Percentiles rank a stretch among this genome's conserved stretches.
Evolutionary conservation across 2,888 invertebrate genomes (phyloP).

Genomic region (Thera britannica): DNA sequence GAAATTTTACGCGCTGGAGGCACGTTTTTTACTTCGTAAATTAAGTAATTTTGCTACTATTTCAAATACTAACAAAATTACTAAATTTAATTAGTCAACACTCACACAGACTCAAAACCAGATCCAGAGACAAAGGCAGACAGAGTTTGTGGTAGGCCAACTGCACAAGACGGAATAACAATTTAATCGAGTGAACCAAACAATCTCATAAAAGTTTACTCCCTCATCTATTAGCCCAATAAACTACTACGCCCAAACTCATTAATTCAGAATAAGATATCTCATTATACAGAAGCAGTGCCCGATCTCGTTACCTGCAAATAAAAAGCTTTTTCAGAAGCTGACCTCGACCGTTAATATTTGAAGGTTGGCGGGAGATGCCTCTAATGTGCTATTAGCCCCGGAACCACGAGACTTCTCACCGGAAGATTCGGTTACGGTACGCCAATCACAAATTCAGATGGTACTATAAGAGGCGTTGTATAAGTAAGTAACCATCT

Average conservation of each 20-base stretch:
- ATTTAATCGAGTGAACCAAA: not conserved
- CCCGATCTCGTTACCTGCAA: slow-evolving; percentile 71
- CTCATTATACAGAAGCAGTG: slow-evolving; percentile 65
- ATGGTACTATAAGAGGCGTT: not conserved
- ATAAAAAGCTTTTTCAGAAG: slow-evolving; percentile 71
- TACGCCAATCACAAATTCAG: slow-evolving; percentile 18
- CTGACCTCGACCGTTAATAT: slow-evolving; percentile 70
- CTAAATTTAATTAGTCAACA: too few species aligned
- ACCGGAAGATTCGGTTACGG: slow-evolving; percentile 19
- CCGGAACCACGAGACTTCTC: slow-evolving; percentile 55
- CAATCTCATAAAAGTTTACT: slow-evolving; percentile 6
- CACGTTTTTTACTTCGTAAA: too few species aligned
- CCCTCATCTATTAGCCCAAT: slow-evolving; percentile 45
- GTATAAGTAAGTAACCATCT: not conserved
- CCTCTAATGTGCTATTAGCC: slow-evolving; percentile 76
- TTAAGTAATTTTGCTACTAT: too few species aligned
- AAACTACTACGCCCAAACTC: slow-evolving; percentile 61
- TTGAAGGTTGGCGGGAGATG: slow-evolving; percentile 67
- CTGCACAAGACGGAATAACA: not conserved
- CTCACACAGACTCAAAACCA: too few species aligned
- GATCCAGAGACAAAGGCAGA: not conserved
- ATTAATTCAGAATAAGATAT: slow-evolving; percentile 70
- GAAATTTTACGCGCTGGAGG: too few species aligned
- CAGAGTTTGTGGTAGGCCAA: not conserved
- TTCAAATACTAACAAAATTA: too few species aligned